These are phyloP conservation scores for Campaea margaritaria DNA, from an alignment of 2,888 invertebrate genomes.

Conservation along the genomic window DNA sequence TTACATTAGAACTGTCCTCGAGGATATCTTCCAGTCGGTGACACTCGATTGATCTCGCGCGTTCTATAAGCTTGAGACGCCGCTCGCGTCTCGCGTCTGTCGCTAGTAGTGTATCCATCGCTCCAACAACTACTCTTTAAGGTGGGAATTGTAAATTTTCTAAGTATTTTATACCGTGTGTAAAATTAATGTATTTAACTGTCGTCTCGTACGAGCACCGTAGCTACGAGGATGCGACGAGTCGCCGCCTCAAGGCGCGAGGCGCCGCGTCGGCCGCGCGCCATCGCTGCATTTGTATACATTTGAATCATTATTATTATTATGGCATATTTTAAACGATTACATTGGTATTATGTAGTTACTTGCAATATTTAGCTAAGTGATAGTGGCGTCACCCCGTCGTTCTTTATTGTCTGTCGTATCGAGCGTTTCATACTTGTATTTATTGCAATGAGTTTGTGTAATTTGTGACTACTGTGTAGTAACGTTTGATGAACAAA, in stretches of 20 bases:
- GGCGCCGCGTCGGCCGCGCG: constrained; percentile 5
- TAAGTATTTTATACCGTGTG: constrained; percentile 83
- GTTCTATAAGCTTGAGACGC: constrained; percentile 36
- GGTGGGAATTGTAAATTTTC: constrained; percentile 83
- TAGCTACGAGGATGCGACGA: constrained; percentile 47
- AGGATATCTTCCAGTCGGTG: constrained; percentile 66
- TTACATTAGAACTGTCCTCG: constrained; percentile 74
- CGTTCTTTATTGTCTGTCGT: constrained; percentile 37
- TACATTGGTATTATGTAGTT: constrained; percentile 72
- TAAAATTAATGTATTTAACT: constrained; percentile 76
- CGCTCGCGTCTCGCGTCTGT: constrained; percentile 23
- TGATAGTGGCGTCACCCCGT: constrained; percentile 68
- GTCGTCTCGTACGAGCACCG: constrained; percentile 59
- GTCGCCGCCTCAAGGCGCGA: neutral
- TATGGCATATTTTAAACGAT: constrained; percentile 68
- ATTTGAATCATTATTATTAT: constrained; percentile 61
- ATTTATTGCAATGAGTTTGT: constrained; percentile 66
- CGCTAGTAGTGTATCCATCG: constrained; percentile 49
- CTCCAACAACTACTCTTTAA: constrained; percentile 63
- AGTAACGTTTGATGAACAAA: constrained; percentile 58
- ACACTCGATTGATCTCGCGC: constrained; percentile 61
- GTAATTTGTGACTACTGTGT: constrained; percentile 72
- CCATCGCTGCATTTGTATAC: constrained; percentile 64
- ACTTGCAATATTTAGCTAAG: constrained; percentile 80
- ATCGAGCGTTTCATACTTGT: constrained; percentile 58